Base-by-base conservation (phyloP, 2,113 vertebrate genomes). In the Colinus virginianus region DNA sequence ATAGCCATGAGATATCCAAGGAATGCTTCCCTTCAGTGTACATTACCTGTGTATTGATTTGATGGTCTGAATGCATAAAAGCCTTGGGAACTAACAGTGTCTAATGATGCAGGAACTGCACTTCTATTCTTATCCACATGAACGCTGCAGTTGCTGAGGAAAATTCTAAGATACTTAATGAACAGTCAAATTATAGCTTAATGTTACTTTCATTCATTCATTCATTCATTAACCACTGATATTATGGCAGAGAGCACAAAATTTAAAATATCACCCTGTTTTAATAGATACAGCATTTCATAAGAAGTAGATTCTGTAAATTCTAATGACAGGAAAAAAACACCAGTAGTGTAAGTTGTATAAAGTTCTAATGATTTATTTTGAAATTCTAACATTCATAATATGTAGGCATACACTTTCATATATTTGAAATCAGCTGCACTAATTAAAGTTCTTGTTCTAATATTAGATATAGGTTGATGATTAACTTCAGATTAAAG, bases 21-120 rank as follows among this genome's bases (percentile, higher is more conserved):
- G 76, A 88, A 95, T 69, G 58, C 71, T 90, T 90, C 64, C 55
- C 66, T 78, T 90, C 59, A 92, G 63, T 84, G 67, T 94, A 80
- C 59, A 79, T 87, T 93, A 91, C 80, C 87, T 94, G 40, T 78
- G 68, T 80, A 95, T 90, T 86, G 90, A 94, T 93, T 91, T 96
- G 79, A 64, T 61, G 64, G 58, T 82, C 88, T 86, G 88, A 95
- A 84, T 78, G 87, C 43, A 63, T 90, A 88, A 75, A 87, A 95
- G 53, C 49, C 63, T 69, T 70, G 70, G 62, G 69, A 78, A 82
- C 68, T 78, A 91, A 88, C 69, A 87, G 21, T 72, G 38, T 93
- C 92, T 90, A 91, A 93, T 88, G 91, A 61, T 89, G 87, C 95
- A 48, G 77, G 62, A 96, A 94, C 56, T 80, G 78, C 80, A 88